Conservation (phyloP, 2,113 vertebrate genomes). For the Regulus satrapa region DNA sequence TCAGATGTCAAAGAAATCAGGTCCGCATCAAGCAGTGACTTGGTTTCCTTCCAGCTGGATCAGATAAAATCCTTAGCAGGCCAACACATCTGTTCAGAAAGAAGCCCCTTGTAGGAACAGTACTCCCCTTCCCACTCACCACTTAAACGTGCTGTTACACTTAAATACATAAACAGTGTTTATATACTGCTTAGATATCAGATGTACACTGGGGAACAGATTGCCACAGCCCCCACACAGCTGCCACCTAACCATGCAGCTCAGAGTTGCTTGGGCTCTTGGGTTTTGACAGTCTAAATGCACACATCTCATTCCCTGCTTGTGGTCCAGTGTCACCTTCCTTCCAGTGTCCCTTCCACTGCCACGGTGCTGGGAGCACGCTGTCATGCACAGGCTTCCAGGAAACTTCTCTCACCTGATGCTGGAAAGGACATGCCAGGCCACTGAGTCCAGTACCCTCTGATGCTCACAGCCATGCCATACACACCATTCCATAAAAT, state of each 20-base stretch:
- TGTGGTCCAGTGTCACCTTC: neutral
- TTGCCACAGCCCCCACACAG: slow-evolving; percentile 47
- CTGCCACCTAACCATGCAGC: neutral
- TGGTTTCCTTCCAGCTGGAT: slow-evolving; percentile 39
- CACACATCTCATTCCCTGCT: neutral
- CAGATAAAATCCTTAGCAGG: neutral
- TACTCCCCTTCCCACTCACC: neutral
- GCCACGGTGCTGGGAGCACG: neutral
- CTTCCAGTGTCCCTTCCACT: rapidly evolving
- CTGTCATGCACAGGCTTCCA: rapidly evolving
- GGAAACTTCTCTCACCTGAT: neutral
- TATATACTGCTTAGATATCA: slow-evolving; percentile 7
- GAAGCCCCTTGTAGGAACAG: neutral
- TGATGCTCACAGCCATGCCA: neutral
- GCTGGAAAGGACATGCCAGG: neutral
- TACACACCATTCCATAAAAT: neutral
- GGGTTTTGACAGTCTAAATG: neutral
- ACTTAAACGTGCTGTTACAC: slow-evolving; percentile 4
- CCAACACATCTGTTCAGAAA: slow-evolving; percentile 54
- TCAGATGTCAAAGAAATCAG: slow-evolving; percentile 13
- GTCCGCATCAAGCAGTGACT: neutral
- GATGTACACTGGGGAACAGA: slow-evolving; percentile 5
- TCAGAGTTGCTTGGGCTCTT: neutral
- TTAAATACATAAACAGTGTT: slow-evolving; percentile 24
- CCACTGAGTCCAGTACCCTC: neutral